phyloP scores from a whole-genome alignment of 2,113 vertebrate genomes.

The Murina feae region DNA sequence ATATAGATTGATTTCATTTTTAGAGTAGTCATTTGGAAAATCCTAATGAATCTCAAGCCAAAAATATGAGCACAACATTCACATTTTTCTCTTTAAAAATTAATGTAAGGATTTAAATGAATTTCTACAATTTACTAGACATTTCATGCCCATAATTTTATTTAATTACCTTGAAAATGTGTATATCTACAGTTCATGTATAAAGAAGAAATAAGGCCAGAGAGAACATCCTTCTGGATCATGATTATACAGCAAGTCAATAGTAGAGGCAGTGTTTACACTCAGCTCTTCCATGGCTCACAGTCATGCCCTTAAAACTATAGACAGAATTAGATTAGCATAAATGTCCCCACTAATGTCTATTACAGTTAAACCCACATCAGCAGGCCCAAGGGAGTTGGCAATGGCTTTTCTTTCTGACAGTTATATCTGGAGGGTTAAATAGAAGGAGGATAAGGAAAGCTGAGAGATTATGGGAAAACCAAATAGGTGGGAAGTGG shows the following conservation, averaged over 20 bases:
- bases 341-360: background rate
- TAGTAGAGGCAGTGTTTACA: background rate
- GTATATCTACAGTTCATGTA: background rate
- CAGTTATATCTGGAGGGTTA: background rate
- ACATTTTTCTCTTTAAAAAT: background rate
- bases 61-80: background rate
- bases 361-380: background rate
- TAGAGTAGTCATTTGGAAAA: slow-evolving; percentile 13
- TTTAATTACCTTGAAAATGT: background rate
- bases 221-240: background rate
- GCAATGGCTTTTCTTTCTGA: background rate
- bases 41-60: background rate
- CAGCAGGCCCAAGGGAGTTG: background rate
- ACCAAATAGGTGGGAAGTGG: background rate
- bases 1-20: background rate
- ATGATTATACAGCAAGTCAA: background rate
- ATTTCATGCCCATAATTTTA: background rate
- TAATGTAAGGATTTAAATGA: background rate
- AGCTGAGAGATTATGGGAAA: background rate
- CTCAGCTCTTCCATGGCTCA: background rate
- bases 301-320: background rate
- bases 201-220: background rate
- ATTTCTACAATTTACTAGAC: background rate
- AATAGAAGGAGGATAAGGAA: background rate
- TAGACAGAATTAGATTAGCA: background rate